Evolutionary conservation across 2,113 vertebrate species (phyloP), one percentile per base, ranked within the genome.

Genomic region (Aptenodytes forsteri): DNA sequence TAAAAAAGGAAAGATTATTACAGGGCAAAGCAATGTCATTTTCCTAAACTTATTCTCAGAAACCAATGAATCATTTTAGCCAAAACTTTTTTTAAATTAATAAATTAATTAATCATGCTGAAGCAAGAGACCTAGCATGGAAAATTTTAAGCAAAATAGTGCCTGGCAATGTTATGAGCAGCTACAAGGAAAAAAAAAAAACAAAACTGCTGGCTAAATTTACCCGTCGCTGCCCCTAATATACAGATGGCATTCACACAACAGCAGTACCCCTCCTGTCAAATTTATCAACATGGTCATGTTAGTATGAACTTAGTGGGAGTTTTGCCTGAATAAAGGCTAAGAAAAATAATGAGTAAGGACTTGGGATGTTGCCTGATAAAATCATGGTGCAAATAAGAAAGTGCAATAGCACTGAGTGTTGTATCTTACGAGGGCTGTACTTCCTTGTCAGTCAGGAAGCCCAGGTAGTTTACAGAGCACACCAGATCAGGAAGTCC

Each of bases 401-500:
- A 94, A 84, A 85, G 42, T 27, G 64, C 42, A 77, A 54, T 17
- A 77, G 50, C 59, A 66, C n/a, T 7, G 17, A 38, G 19, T 6
- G 10, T n/a, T 93, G 42, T 76, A 22, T 91, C 66, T 80, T 59
- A 34, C 2, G 1, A 73, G 55, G 10, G 13, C 38, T 75, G 21
- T 70, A 70, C 67, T 97, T 96, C 97, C 94, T 90, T 55, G 75
- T 94, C 62, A 15, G 64, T 81, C 42, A 64, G 64, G 71, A 96
- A 96, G 64, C 17, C 67, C 90, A 93, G 91, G 87, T 85, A 88
- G 54, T 94, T 91, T 80, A 83, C 58, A 55, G 58, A 91, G 54
- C 78, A 70, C 44, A 91, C 0, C 2, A 83, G 84, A 97, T 85
- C 94, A 78, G 95, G 94, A 97, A 97, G 95, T 97, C 87, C 94